Conservation (phyloP, 2,797 vertebrate genomes). For the Sciaenops ocellatus region DNA sequence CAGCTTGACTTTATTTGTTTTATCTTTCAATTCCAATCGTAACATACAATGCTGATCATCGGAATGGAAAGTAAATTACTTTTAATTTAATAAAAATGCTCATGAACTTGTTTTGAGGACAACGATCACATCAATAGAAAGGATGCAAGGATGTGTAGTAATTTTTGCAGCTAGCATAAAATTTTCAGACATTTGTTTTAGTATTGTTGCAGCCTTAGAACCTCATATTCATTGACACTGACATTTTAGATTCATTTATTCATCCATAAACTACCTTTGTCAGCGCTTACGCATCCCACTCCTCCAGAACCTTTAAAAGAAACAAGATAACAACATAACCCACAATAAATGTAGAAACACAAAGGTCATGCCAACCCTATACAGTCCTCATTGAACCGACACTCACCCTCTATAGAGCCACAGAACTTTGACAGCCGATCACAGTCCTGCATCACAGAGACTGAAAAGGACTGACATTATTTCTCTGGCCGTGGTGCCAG, state of each 20-base stretch:
- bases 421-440: background rate
- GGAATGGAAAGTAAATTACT: background rate
- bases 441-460: background rate
- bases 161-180: background rate
- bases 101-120: background rate
- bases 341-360: background rate
- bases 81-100: background rate
- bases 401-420: background rate
- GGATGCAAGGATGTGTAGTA: background rate
- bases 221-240: background rate
- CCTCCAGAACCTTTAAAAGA: background rate
- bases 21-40: conserved; percentile 7
- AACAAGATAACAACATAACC: background rate
- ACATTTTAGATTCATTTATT: conserved; percentile 10
- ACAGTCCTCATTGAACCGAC: background rate
- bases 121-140: background rate
- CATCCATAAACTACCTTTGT: background rate
- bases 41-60: background rate
- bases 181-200: background rate
- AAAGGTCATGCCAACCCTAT: conserved; percentile 11
- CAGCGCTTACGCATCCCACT: background rate
- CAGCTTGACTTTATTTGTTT: conserved; percentile 30
- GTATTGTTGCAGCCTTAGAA: background rate
- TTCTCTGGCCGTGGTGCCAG: background rate
- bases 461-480: background rate